Conservation (phyloP, 2,888 invertebrate genomes). For the Drosophila anceps region DNA sequence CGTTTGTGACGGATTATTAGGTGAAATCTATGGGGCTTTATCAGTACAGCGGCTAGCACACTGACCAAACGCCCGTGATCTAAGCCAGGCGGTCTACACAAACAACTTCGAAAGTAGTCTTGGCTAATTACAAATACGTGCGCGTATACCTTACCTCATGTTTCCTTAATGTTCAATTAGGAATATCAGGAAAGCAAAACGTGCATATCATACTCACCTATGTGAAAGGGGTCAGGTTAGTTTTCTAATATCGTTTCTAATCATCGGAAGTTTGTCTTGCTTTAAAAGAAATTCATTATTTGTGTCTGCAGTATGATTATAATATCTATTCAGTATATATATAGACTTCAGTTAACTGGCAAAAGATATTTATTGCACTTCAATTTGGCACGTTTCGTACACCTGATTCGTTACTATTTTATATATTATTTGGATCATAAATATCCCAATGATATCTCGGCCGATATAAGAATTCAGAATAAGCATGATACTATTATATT, state of each 20-base stretch:
- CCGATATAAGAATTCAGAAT: constrained; percentile 36
- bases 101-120: constrained; percentile 48
- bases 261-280: not conserved
- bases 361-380: constrained; percentile 23
- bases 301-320: not conserved
- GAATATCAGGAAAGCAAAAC: not conserved
- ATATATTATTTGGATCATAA: constrained; percentile 21
- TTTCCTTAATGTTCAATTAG: not conserved
- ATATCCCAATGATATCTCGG: constrained; percentile 25
- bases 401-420: constrained; percentile 25
- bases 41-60: constrained; percentile 33
- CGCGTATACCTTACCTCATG: not conserved
- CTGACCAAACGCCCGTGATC: constrained; percentile 32
- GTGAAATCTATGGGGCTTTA: constrained; percentile 58
- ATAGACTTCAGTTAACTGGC: not conserved
- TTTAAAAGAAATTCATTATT: not conserved
- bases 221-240: not conserved
- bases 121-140: constrained; percentile 16
- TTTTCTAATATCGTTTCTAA: not conserved
- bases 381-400: constrained; percentile 46
- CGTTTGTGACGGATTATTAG: constrained; percentile 60
- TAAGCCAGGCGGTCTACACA: constrained; percentile 57
- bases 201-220: not conserved
- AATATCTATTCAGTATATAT: too few relatives aligned
- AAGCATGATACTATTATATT: constrained; percentile 19